Evolutionary conservation across 2,113 vertebrate genomes (phyloP).

Genomic region (Menidia beryllina): DNA sequence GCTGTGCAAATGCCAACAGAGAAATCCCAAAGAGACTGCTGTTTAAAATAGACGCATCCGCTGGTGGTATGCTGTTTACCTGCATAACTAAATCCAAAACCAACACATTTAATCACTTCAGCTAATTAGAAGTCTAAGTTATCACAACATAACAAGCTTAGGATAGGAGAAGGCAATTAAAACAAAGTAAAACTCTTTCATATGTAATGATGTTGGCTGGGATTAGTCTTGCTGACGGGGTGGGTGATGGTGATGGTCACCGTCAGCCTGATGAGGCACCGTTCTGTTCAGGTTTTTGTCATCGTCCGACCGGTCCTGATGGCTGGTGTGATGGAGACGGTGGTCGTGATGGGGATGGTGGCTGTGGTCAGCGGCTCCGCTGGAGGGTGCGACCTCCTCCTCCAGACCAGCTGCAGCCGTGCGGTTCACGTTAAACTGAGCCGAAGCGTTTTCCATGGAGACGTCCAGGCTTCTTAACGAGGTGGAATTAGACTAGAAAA

Average conservation of each 20-base stretch:
- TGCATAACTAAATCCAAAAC: not conserved
- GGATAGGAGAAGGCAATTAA: not conserved
- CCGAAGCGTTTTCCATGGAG: not conserved
- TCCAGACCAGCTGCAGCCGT: not conserved
- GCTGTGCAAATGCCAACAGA: not conserved
- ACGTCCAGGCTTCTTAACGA: not conserved
- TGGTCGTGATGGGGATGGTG: not conserved
- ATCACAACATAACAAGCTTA: not conserved
- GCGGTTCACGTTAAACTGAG: not conserved
- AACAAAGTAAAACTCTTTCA: not conserved
- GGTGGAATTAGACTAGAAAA: slow-evolving; percentile 41
- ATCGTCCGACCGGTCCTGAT: not conserved
- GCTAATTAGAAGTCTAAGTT: not conserved
- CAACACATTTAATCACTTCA: not conserved
- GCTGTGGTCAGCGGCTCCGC: not conserved
- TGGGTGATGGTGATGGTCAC: not conserved
- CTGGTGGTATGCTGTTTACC: not conserved
- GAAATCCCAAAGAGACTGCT: slow-evolving; percentile 4
- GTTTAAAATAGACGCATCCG: not conserved
- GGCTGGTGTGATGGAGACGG: not conserved
- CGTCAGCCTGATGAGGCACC: not conserved
- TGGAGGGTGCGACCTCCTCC: not conserved
- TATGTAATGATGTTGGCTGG: not conserved
- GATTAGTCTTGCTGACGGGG: not conserved
- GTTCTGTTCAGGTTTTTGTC: not conserved